Evolutionary conservation across 2,888 invertebrate species (phyloP).

Genomic region (Lumbricus terrestris): DNA sequence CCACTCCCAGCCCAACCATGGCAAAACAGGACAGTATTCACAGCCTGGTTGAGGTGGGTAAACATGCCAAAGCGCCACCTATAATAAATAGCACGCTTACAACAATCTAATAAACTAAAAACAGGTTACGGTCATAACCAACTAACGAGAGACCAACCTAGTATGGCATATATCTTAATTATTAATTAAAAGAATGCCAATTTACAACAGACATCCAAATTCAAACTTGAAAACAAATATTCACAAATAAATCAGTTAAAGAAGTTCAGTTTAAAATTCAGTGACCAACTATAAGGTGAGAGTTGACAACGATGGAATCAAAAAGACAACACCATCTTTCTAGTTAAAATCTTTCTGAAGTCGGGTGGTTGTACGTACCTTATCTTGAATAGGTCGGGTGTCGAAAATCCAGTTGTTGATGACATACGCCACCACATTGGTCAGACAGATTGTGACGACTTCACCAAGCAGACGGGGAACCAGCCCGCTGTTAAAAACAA

Average conservation of each 20-base stretch:
- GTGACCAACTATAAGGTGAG: background rate
- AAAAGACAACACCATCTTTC: background rate
- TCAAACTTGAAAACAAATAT: background rate
- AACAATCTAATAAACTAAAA: background rate
- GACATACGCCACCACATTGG: conserved; percentile 65
- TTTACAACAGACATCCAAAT: background rate
- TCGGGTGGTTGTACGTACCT: background rate
- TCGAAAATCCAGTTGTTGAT: conserved; percentile 67
- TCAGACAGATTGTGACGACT: conserved; percentile 75
- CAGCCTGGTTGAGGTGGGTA: no score
- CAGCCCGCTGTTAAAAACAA: conserved; percentile 72
- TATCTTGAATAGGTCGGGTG: background rate
- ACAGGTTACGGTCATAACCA: background rate
- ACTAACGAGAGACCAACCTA: background rate
- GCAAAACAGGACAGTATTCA: no score
- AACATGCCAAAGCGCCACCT: no score
- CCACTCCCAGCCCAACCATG: no score
- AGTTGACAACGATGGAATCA: background rate
- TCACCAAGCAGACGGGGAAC: conserved; percentile 84
- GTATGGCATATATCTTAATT: background rate
- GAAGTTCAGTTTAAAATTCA: background rate
- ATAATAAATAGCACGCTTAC: background rate
- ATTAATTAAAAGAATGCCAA: background rate
- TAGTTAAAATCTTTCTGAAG: background rate
- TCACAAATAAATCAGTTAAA: background rate